Base-by-base conservation (phyloP, 2,113 vertebrate species). In the Arizona elegans region DNA sequence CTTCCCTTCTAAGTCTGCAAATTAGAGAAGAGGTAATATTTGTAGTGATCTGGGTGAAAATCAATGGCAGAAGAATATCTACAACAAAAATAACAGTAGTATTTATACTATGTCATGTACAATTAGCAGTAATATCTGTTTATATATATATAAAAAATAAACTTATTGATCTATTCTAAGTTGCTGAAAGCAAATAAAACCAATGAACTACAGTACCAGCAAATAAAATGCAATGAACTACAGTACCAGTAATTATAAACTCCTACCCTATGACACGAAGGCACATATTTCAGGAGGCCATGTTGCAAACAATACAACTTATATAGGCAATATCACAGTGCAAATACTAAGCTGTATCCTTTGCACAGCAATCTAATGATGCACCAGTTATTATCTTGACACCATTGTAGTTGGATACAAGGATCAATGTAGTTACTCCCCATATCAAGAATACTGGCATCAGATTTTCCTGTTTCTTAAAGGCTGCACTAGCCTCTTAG, bases 61-160 rank as follows among this genome's bases (percentile, higher is more conserved):
- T 85, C 43, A 47, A 56, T 0, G 89, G 26, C 75, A 87, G 56
- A 90, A 87, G 43, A n/a, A 87, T 3, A 58, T 2, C 15, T 21
- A n/a, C 43, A 52, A 8, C 91, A 86, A 91, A 50, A 8, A 92
- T 26, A 81, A 93, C 7, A n/a, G 89, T 8, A 86, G 38, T 93
- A 88, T 17, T 0, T 0, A 90, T 62, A 93, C 90, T 33, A 94
- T 8, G 58, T 87, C 43, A 87, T 47, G 13, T 53, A 65, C 26
- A 87, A 47, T 91, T 90, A 47, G 86, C 54, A 3, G 88, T 23
- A 3, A 88, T 93, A 95, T 87, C 53, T 58, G 56, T 55, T 86
- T 11, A 85, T 17, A 93, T 26, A 9, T 21, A 43, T 43, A 43
- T 0, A 1, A 43, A 93, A 38, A 53, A 87, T 29, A 59, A 91